A percentile compares a stretch with the other conserved stretches of the same genome.
Evolutionary conservation across 2,113 vertebrate species (phyloP).

Genomic region (Rhabdornis inornatus): DNA sequence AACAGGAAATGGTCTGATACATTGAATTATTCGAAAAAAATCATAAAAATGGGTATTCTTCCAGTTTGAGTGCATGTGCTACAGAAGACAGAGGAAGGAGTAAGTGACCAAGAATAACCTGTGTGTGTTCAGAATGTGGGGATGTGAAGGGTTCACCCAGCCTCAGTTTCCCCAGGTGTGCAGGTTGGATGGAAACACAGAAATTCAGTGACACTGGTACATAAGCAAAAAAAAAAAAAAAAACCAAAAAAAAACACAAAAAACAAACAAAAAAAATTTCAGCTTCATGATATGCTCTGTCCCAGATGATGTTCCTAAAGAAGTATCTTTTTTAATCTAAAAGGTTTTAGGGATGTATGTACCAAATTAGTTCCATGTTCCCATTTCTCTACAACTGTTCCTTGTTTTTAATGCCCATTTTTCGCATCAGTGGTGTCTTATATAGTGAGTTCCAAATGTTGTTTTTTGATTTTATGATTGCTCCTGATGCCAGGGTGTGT

Average conservation of each 20-base stretch:
- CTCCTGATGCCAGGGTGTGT: background rate
- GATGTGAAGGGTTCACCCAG: background rate
- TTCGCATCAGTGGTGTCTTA: background rate
- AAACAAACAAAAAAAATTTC: background rate
- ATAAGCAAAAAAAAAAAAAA: background rate
- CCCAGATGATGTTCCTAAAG: background rate
- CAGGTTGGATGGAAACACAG: background rate
- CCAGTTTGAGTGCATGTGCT: background rate
- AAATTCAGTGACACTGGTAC: background rate
- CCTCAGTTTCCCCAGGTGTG: background rate
- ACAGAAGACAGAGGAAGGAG: background rate
- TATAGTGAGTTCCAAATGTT: background rate
- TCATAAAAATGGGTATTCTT: background rate
- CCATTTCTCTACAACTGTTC: background rate
- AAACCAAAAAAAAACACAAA: no score
- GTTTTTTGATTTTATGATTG: background rate
- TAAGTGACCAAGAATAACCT: no score
- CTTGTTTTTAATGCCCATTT: background rate
- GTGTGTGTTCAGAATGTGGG: background rate
- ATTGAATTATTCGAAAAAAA: background rate
- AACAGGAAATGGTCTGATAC: background rate
- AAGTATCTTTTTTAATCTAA: background rate
- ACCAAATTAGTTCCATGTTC: background rate
- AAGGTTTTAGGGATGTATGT: background rate
- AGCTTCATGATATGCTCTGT: background rate